These are phyloP conservation scores for Cenopis cana DNA, from an alignment of 2,888 invertebrate genomes.

Conservation along the genomic window DNA sequence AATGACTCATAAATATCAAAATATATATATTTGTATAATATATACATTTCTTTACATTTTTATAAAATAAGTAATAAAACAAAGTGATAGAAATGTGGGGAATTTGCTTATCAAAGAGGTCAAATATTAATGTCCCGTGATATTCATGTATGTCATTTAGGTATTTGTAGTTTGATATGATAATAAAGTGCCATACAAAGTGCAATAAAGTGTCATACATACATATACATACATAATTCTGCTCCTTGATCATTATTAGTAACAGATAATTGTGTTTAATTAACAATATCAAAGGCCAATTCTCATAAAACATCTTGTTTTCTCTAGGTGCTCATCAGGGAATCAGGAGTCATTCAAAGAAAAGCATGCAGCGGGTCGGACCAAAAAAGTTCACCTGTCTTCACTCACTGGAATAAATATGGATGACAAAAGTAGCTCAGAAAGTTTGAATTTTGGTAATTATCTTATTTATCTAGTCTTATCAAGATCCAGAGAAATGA, in stretches of 20 bases:
- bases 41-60: too few relatives aligned
- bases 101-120: neutral
- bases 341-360: slow-evolving; percentile 74
- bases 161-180: too few relatives aligned
- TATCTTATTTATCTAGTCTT: slow-evolving; percentile 43
- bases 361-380: slow-evolving; percentile 63
- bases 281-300: neutral
- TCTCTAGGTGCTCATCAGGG: slow-evolving; percentile 71
- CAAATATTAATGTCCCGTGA: neutral
- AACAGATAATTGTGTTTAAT: neutral
- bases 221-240: neutral
- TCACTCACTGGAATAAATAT: slow-evolving; percentile 82
- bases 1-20: neutral
- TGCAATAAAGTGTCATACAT: too few relatives aligned
- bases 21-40: too few relatives aligned
- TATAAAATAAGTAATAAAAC: neutral
- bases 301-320: slow-evolving; percentile 10
- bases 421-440: slow-evolving; percentile 91
- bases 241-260: neutral
- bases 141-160: too few relatives aligned
- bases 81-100: neutral
- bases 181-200: too few relatives aligned
- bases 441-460: slow-evolving; percentile 89
- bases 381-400: slow-evolving; percentile 76
- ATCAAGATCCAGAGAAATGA: slow-evolving; percentile 16